A percentile compares a stretch with the other conserved stretches of the same genome.
phyloP scores from a whole-genome alignment of 2,888 invertebrate species.

The Plusia festucae region DNA sequence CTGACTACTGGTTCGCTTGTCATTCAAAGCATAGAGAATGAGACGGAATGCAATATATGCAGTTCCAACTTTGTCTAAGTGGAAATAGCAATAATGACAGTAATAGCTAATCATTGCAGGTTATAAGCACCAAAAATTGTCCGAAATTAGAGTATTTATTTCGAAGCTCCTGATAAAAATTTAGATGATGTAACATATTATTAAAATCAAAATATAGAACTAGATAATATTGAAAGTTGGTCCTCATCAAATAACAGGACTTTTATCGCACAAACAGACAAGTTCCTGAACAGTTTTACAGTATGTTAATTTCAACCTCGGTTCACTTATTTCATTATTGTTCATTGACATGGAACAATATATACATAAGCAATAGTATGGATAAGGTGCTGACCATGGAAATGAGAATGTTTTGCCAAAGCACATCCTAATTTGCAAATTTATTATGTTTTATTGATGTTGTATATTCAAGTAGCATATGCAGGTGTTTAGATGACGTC shows the following conservation, averaged over 20 bases:
- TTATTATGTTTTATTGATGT: slow-evolving; percentile 70
- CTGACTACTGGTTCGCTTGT: slow-evolving; percentile 1
- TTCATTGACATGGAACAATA: slow-evolving; percentile 53
- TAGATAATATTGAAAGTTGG: no score
- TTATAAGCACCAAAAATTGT: no score
- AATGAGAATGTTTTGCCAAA: slow-evolving; percentile 61
- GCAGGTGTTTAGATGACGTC: slow-evolving; percentile 30
- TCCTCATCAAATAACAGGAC: neutral
- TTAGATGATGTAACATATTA: no score
- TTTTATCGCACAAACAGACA: slow-evolving; percentile 9
- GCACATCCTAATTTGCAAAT: slow-evolving; percentile 60
- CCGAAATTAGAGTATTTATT: neutral
- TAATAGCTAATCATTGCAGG: no score
- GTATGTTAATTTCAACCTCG: slow-evolving; percentile 56
- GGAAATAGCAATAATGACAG: neutral
- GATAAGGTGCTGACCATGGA: slow-evolving; percentile 54
- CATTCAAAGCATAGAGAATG: neutral
- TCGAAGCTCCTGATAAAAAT: slow-evolving; percentile 12
- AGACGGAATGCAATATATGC: neutral
- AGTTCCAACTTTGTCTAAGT: neutral
- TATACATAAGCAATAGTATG: slow-evolving; percentile 53
- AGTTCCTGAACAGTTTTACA: slow-evolving; percentile 12
- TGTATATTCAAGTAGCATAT: slow-evolving; percentile 35
- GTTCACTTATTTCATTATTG: slow-evolving; percentile 66
- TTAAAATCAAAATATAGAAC: no score